phyloP scores from a whole-genome alignment of 2,113 vertebrate genomes.

The Pithys albifrons region DNA sequence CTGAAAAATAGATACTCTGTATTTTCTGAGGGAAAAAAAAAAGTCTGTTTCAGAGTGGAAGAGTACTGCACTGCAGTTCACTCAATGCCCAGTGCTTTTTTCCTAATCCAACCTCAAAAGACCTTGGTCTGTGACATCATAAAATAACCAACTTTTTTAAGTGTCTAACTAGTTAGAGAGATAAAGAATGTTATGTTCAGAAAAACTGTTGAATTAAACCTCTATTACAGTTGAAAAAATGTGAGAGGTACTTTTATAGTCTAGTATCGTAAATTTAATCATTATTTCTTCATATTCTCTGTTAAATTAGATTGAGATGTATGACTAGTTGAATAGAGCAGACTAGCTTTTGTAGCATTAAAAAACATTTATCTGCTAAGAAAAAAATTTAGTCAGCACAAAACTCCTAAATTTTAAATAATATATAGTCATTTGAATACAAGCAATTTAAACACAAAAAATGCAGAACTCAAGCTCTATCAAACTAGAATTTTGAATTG shows the following conservation, averaged over 20 bases:
- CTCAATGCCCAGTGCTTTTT: not conserved
- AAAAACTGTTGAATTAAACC: not conserved
- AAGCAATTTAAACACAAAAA: not conserved
- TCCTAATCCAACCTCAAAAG: not conserved
- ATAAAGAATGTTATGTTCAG: not conserved
- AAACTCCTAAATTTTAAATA: not conserved
- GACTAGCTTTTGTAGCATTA: not conserved
- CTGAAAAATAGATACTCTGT: not conserved
- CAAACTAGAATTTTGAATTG: not conserved
- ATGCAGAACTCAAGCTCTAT: not conserved
- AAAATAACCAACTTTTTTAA: not conserved
- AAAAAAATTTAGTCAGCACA: not conserved
- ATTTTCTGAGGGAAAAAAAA: not conserved
- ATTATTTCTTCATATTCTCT: not conserved
- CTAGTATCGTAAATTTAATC: not conserved
- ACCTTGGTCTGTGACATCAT: constrained; percentile 5
- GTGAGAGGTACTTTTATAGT: not conserved
- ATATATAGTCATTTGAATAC: not conserved
- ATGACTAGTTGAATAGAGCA: not conserved
- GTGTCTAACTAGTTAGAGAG: not conserved
- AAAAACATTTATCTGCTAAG: not conserved
- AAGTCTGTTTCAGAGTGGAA: not conserved
- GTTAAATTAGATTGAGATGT: not conserved
- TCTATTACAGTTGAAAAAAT: not conserved
- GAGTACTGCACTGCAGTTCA: not conserved